A percentile compares a stretch with the other conserved stretches of the same genome.
Conservation (phyloP, 2,888 invertebrate species). For the Aphrophora alni region DNA sequence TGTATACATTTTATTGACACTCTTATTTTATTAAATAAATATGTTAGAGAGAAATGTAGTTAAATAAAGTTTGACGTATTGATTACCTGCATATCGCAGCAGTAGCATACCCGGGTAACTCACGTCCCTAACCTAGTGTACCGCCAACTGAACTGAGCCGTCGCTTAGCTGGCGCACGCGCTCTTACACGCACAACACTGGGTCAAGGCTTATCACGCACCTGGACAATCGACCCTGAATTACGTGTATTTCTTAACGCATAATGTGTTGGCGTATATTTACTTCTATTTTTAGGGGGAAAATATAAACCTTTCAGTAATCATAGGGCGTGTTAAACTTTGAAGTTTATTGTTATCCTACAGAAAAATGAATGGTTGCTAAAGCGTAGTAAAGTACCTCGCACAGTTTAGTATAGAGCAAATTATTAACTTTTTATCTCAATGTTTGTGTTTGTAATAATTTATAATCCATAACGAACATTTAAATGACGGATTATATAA, state of each 20-base stretch:
- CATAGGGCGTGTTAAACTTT: not conserved
- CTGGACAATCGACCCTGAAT: not conserved
- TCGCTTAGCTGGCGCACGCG: not conserved
- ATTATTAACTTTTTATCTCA: too few species aligned
- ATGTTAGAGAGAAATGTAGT: not conserved
- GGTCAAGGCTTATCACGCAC: not conserved
- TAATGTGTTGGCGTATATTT: not conserved
- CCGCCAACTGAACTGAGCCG: conserved; percentile 9
- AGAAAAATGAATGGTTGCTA: not conserved
- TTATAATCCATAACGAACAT: too few species aligned
- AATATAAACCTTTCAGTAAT: not conserved
- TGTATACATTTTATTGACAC: too few species aligned
- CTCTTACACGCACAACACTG: not conserved
- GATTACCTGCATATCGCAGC: conserved; percentile 9
- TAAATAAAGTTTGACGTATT: not conserved
- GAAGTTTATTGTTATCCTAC: not conserved
- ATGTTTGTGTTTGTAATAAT: too few species aligned
- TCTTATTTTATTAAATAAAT: too few species aligned
- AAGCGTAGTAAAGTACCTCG: too few species aligned
- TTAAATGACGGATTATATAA: too few species aligned
- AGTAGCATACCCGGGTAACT: not conserved
- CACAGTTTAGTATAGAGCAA: too few species aligned
- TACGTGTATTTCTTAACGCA: not conserved
- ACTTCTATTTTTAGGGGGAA: not conserved
- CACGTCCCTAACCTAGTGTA: not conserved